These are phyloP conservation scores for Choristoneura rosaceana DNA, from an alignment of 2,888 invertebrate genomes.

Conservation along the genomic window DNA sequence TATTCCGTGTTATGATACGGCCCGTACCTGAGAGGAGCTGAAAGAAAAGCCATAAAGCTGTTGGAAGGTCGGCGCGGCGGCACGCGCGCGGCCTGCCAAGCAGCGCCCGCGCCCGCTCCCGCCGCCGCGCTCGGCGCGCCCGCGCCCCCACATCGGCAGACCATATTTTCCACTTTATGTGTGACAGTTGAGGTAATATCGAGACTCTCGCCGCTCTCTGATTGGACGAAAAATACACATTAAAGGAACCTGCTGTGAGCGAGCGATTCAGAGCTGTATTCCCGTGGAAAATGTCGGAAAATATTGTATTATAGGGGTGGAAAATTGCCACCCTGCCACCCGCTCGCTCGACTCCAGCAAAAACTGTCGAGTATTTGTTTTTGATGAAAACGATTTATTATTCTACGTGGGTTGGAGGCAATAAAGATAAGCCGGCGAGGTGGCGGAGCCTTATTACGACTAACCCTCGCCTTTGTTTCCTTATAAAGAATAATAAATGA, in stretches of 20 bases:
- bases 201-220: constrained; percentile 85
- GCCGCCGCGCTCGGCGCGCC: constrained; percentile 47
- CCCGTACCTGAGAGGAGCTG: constrained; percentile 84
- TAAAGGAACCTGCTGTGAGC: constrained; percentile 85
- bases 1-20: constrained; percentile 86
- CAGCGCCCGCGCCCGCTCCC: constrained; percentile 50
- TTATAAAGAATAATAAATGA: constrained; percentile 86
- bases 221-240: constrained; percentile 87
- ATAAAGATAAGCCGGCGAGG: constrained; percentile 86
- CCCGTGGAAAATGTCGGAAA: constrained; percentile 86
- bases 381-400: constrained; percentile 86
- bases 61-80: constrained; percentile 82
- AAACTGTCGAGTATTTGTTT: constrained; percentile 87
- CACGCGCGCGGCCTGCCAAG: constrained; percentile 48
- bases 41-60: constrained; percentile 87
- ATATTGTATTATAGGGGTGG: constrained; percentile 86
- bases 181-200: constrained; percentile 87
- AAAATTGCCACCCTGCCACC: constrained; percentile 84
- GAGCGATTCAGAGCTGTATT: constrained; percentile 86
- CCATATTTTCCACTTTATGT: constrained; percentile 87
- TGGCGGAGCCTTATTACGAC: constrained; percentile 86
- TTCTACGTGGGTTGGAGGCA: constrained; percentile 86
- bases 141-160: constrained; percentile 83
- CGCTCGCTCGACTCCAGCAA: constrained; percentile 84
- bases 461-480: constrained; percentile 86